Evolutionary conservation across 2,797 vertebrate species (phyloP), one percentile per base, ranked within the genome.

Genomic region (Schizopygopsis pylzovi): DNA sequence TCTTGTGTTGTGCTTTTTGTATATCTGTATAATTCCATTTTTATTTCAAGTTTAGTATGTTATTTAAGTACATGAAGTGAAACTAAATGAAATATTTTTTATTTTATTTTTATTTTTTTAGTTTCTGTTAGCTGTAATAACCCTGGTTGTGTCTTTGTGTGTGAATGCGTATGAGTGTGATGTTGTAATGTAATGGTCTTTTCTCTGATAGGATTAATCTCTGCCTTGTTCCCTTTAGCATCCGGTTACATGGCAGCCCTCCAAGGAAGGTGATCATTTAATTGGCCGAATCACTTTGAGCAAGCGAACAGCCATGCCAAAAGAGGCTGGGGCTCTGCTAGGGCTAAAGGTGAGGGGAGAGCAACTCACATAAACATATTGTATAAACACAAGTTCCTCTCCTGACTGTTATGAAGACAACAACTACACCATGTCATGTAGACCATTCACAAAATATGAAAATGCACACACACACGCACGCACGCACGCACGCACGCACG

Each of bases 231-330:
- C 71, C 91, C 83, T 84, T 91, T 92, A 99, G 98, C 98, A 99
- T 94, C 98, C 98, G 39, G 97, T 98, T 87, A 98, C 97, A 92
- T 99, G 98, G 98, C 98, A 99, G 70, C 98, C 98, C 43, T 99
- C 98, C 90, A 99, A 99, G 92, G 98, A 99, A 90, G 98, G 98
- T 76, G 98, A 99, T 94, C 96, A 98, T 93, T 96, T 98, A 91
- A 98, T 99, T 89, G 98, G 98, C 85, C 96, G 97, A 90, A 99
- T 99, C 94, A 97, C 98, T 91, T 96, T 99, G 90, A 99, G 98
- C 92, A 99, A 99, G 92, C 97, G 97, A 94, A 97, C 96, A 87
- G 96, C 97, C 87, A 98, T 99, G 97, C 96, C 98, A 85, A 99
- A 98, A 95, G 98, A 99, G 92, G 97, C 98, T 4, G 98, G 98